A percentile compares a stretch with the other conserved stretches of the same genome.
Conservation (phyloP, 1,140 invertebrate genomes). For the Drosophila tsacasi region DNA sequence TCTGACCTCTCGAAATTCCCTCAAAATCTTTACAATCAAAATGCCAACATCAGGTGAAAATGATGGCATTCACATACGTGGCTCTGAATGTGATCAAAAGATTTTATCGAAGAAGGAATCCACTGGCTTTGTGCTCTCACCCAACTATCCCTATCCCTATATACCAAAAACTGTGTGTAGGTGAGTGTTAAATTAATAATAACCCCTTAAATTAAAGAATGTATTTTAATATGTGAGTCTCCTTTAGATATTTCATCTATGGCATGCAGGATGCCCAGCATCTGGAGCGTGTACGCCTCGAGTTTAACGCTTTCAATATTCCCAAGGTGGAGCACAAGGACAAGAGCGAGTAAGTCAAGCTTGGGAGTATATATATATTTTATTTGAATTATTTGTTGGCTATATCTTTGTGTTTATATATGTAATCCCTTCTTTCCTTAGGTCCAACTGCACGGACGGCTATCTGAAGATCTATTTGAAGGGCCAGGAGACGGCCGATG, state of each 20-base stretch:
- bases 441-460: constrained; percentile 93
- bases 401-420: neutral
- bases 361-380: too few relatives aligned
- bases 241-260: constrained; percentile 95
- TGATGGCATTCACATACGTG: constrained; percentile 96
- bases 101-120: constrained; percentile 97
- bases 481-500: constrained; percentile 96
- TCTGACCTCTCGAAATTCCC: constrained; percentile 46
- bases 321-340: constrained; percentile 90
- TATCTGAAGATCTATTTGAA: constrained; percentile 96
- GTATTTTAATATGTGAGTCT: neutral
- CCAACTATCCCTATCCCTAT: constrained; percentile 97
- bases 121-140: constrained; percentile 95
- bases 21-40: constrained; percentile 31
- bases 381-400: neutral
- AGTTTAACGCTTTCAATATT: constrained; percentile 96
- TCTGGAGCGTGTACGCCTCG: constrained; percentile 95
- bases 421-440: constrained; percentile 49
- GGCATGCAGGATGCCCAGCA: constrained; percentile 98
- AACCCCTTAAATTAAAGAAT: neutral
- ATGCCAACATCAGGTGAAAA: constrained; percentile 86
- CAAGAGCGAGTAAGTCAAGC: constrained; percentile 72
- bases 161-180: constrained; percentile 97
- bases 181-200: constrained; percentile 77
- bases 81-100: constrained; percentile 98